Percentiles rank a stretch among this genome's conserved stretches.
Conservation (phyloP, 2,113 vertebrate genomes). For the Australoheros scitulus region DNA sequence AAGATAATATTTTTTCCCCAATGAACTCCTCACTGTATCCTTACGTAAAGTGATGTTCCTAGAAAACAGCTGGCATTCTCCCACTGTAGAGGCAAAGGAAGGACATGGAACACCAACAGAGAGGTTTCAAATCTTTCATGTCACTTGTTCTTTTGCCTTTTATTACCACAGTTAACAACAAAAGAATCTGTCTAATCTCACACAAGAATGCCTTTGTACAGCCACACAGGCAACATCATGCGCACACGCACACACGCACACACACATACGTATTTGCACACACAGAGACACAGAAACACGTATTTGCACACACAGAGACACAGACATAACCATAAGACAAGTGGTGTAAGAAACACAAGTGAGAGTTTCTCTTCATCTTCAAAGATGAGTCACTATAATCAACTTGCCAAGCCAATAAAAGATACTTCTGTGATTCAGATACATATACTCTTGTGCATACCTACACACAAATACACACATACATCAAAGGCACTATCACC, state of each 20-base stretch:
- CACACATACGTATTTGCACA: too few relatives aligned
- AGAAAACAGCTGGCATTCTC: constrained; percentile 33
- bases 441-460: not conserved
- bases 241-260: too few relatives aligned
- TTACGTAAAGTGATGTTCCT: not conserved
- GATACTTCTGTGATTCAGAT: constrained; percentile 24
- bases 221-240: not conserved
- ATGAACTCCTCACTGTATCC: constrained; percentile 4
- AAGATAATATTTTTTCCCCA: not conserved
- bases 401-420: constrained; percentile 42
- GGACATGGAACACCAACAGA: constrained; percentile 42
- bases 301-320: not conserved
- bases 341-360: constrained; percentile 36
- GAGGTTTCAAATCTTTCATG: constrained; percentile 40
- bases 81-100: constrained; percentile 14
- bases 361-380: constrained; percentile 46
- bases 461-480: constrained; percentile 4
- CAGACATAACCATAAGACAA: constrained; percentile 2
- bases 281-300: not conserved
- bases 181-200: constrained; percentile 27
- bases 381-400: constrained; percentile 48
- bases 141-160: constrained; percentile 9
- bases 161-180: constrained; percentile 14
- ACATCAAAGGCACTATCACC: constrained; percentile 48
- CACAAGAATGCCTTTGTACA: constrained; percentile 20